phyloP scores from a whole-genome alignment of 2,888 invertebrate genomes.

The Leucania comma region DNA sequence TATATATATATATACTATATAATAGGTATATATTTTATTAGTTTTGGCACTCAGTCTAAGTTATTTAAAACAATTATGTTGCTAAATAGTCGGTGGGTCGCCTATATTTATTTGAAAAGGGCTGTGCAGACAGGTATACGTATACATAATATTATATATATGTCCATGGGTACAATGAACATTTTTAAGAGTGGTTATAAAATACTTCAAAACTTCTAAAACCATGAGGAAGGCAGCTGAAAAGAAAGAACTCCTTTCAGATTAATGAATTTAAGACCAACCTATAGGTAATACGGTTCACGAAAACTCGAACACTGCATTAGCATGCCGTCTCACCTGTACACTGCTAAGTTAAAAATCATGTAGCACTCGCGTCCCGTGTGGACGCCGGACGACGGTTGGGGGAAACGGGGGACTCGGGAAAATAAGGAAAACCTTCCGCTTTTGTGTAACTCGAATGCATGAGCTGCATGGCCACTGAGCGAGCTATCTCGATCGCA shows the following conservation, averaged over 20 bases:
- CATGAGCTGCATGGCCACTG: slow-evolving; percentile 72
- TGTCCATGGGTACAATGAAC: not conserved
- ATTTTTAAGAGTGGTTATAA: slow-evolving; percentile 30
- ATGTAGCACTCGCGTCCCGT: slow-evolving; percentile 81
- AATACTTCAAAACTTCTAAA: slow-evolving; percentile 29
- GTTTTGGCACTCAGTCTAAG: too few species aligned
- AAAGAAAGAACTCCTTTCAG: slow-evolving; percentile 52
- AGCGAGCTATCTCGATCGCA: slow-evolving; percentile 72
- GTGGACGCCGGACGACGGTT: slow-evolving; percentile 69
- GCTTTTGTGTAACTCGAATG: slow-evolving; percentile 77
- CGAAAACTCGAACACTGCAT: slow-evolving; percentile 75
- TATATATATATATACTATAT: too few species aligned
- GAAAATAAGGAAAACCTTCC: slow-evolving; percentile 80
- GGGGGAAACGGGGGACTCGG: slow-evolving; percentile 74
- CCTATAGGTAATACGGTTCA: slow-evolving; percentile 55
- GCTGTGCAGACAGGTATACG: not conserved
- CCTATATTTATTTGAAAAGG: not conserved
- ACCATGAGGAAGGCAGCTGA: slow-evolving; percentile 14
- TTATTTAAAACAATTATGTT: too few species aligned
- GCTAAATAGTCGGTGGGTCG: too few species aligned
- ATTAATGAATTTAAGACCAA: slow-evolving; percentile 67
- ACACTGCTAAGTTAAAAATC: slow-evolving; percentile 86
- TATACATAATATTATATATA: not conserved
- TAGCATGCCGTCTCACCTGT: slow-evolving; percentile 80
- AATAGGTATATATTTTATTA: too few species aligned